Evolutionary conservation across 2,113 vertebrate genomes (phyloP).

Genomic region (Typhlomys cinereus): DNA sequence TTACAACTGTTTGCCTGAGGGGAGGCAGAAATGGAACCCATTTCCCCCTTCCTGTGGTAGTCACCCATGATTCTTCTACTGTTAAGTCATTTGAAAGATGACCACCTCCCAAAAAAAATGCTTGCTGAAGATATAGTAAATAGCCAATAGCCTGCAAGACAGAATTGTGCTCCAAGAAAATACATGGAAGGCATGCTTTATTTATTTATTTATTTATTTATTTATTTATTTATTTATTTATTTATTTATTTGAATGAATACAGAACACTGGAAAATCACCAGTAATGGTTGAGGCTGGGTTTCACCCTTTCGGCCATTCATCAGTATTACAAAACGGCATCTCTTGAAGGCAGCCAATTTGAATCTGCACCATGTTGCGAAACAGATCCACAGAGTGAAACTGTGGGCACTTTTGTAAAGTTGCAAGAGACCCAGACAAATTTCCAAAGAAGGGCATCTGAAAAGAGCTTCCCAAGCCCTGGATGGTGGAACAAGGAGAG

Average conservation of each 20-base stretch:
- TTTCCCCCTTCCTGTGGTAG: constrained; percentile 29
- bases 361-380: constrained; percentile 71
- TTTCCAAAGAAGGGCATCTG: constrained; percentile 71
- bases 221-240: neutral
- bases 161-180: constrained; percentile 31
- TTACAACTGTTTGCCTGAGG: constrained; percentile 60
- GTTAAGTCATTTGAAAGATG: constrained; percentile 24
- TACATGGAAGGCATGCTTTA: neutral
- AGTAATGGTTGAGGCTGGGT: constrained; percentile 58
- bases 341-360: constrained; percentile 51
- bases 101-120: too few relatives aligned
- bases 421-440: constrained; percentile 63
- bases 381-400: constrained; percentile 68
- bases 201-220: constrained; percentile 5
- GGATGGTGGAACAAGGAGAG: neutral
- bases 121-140: neutral
- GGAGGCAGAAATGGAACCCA: constrained; percentile 36
- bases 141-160: constrained; percentile 4
- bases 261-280: constrained; percentile 57
- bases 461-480: constrained; percentile 52
- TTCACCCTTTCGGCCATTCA: constrained; percentile 57
- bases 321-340: constrained; percentile 70
- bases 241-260: constrained; percentile 19
- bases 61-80: neutral
- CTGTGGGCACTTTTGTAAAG: constrained; percentile 63